These are phyloP conservation scores for Dysidea cf. avara DNA, from an alignment of 37 sponge, comb jelly and placozoan genomes.

Conservation along the genomic window DNA sequence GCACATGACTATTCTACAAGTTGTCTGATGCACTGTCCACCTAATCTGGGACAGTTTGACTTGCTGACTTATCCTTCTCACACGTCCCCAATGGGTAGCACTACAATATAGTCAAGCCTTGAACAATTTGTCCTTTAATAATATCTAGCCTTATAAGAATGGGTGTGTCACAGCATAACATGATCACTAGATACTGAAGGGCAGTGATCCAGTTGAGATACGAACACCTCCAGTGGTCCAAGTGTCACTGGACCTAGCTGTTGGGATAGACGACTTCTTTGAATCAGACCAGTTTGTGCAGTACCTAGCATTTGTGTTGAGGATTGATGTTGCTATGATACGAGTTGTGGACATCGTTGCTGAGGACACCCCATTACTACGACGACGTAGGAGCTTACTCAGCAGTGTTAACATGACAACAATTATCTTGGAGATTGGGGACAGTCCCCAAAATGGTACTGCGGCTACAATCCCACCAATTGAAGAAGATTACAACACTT, in stretches of 20 bases:
- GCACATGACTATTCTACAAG: too few relatives aligned
- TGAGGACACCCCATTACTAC: conserved; percentile 21
- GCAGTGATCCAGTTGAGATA: conserved; percentile 70
- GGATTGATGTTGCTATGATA: conserved; percentile 54
- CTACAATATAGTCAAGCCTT: too few relatives aligned
- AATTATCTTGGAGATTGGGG: conserved; percentile 56
- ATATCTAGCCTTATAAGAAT: neutral
- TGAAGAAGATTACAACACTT: conserved; percentile 26
- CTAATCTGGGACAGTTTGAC: too few relatives aligned
- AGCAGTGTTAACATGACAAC: neutral
- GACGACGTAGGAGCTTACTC: neutral
- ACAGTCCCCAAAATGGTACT: conserved; percentile 39
- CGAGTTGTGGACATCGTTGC: conserved; percentile 71
- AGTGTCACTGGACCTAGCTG: conserved; percentile 64
- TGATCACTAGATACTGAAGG: conserved; percentile 53
- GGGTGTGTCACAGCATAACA: neutral
- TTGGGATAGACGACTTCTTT: conserved; percentile 83
- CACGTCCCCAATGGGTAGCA: too few relatives aligned
- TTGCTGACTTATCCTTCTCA: too few relatives aligned
- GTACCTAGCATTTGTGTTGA: conserved; percentile 74
- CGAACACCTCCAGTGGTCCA: conserved; percentile 77
- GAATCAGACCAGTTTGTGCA: conserved; percentile 42
- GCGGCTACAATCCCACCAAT: conserved; percentile 18
- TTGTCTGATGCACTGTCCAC: too few relatives aligned
- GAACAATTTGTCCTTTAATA: neutral